Evolutionary conservation across 2,888 invertebrate species (phyloP).

Genomic region (Apamea crenata): DNA sequence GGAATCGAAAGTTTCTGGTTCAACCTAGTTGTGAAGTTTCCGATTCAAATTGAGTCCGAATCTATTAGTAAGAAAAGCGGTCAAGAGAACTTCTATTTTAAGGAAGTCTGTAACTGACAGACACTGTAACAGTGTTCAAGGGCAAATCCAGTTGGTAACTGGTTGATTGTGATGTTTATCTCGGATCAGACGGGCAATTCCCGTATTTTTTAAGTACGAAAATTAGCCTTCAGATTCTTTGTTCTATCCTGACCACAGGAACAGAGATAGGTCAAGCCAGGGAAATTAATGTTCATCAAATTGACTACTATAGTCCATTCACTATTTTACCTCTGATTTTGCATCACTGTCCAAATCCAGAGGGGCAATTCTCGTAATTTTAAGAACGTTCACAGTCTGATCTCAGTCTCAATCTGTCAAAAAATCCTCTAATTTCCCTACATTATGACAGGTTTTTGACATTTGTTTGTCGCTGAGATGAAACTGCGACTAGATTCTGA

Average conservation of each 20-base stretch:
- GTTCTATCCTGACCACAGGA: not conserved
- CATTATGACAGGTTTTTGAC: too few species aligned
- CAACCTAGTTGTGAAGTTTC: not conserved
- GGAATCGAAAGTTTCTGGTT: not conserved
- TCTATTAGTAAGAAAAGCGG: not conserved
- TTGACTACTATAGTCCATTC: too few species aligned
- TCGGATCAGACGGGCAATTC: not conserved
- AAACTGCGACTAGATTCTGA: too few species aligned
- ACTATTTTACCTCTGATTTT: too few species aligned
- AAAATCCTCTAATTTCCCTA: too few species aligned
- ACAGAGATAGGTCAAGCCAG: not conserved
- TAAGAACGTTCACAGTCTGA: too few species aligned
- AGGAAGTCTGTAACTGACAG: too few species aligned
- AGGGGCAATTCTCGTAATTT: too few species aligned
- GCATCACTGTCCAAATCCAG: too few species aligned
- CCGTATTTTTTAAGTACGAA: not conserved
- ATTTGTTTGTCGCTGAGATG: too few species aligned
- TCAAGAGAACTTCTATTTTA: not conserved
- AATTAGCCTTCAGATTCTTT: not conserved
- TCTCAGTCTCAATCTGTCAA: too few species aligned
- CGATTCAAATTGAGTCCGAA: not conserved
- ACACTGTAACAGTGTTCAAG: not conserved
- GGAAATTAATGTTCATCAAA: not conserved
- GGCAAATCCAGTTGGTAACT: not conserved
- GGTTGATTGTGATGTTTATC: not conserved